Percentiles rank a stretch among this genome's conserved stretches.
These are phyloP conservation scores for Tipula lateralis DNA, from an alignment of 2,888 invertebrate species.

Conservation along the genomic window DNA sequence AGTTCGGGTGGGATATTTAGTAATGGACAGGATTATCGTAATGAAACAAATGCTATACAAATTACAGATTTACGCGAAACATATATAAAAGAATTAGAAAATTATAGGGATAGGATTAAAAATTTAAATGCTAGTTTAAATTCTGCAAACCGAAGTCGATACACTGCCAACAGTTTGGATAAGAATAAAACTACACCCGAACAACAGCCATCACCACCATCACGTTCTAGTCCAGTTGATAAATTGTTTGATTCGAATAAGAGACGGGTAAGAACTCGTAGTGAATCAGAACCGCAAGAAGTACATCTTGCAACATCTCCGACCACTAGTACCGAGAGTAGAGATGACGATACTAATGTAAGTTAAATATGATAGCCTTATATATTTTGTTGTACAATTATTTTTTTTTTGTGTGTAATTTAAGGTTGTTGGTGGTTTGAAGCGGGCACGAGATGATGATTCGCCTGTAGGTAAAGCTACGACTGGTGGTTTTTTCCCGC, in stretches of 20 bases:
- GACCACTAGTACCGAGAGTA: background rate
- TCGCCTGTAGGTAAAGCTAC: conserved; percentile 28
- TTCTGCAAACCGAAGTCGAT: background rate
- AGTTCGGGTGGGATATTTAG: background rate
- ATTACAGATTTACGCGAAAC: conserved; percentile 27
- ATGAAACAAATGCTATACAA: background rate
- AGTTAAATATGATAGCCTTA: conserved; percentile 29
- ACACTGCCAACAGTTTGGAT: background rate
- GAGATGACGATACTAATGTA: conserved; percentile 29
- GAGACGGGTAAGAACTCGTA: conserved; percentile 33
- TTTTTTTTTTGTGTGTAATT: background rate
- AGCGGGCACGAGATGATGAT: conserved; percentile 36
- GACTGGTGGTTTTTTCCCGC: background rate
- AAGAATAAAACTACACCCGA: background rate
- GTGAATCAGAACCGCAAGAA: conserved; percentile 34
- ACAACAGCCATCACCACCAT: no score
- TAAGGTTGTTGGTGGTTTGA: conserved; percentile 35
- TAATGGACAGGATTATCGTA: background rate
- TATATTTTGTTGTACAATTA: background rate
- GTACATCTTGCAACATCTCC: conserved; percentile 20
- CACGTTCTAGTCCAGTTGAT: background rate
- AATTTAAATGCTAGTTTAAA: background rate
- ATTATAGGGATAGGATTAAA: conserved; percentile 19
- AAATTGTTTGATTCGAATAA: conserved; percentile 31
- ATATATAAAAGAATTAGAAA: conserved; percentile 26